Base-by-base conservation (phyloP, 2,888 invertebrate genomes). In the Cephus spinipes region DNA sequence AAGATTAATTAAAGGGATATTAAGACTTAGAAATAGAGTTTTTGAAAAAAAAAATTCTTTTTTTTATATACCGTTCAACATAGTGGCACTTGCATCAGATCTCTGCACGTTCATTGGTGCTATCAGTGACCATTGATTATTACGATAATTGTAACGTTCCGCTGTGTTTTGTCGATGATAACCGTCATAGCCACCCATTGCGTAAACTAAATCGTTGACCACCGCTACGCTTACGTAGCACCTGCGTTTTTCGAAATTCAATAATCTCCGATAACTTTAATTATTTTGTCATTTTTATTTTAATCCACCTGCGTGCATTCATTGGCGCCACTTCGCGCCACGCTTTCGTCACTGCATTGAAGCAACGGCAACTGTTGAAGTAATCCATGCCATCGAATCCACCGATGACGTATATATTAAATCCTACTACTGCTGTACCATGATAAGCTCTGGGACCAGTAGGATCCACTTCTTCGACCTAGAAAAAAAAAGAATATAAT, bases 311-410 rank as follows among this genome's bases (percentile, higher is more conserved):
- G 79, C 96, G 94, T 15, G 95, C 95, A 88, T 98, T 97, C 98
- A 98, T 98, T 32, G 98, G 98, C 40, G 91, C 93, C 6, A 94
- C 94, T 93, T 98, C 98, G 74, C 94, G 94, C 98, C 98, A 98
- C 40, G 91, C 92, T 92, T 97, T 98, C 1, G 93, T 94, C 3
- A 96, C 95, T 0, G 97, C 97, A 88, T 98, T 96, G 91, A 98
- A 98, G 85, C 96, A 96, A 12, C 97, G 94, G 85, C 97, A 97
- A 11, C 96, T 96, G 92, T 96, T 97, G 90, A 97, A 97, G 89
- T 96, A 97, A 86, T 96, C 95, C 92, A 95, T 94, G n/a, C 98
- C 98, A 88, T 98, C 97, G 89, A 98, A 98, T 6, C 98, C 98
- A 0, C 98, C 98, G 83, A 98, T 96, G 6, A 97, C 95, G 91